Conservation (phyloP, 2,888 invertebrate species). For the Calameuta idolon region DNA sequence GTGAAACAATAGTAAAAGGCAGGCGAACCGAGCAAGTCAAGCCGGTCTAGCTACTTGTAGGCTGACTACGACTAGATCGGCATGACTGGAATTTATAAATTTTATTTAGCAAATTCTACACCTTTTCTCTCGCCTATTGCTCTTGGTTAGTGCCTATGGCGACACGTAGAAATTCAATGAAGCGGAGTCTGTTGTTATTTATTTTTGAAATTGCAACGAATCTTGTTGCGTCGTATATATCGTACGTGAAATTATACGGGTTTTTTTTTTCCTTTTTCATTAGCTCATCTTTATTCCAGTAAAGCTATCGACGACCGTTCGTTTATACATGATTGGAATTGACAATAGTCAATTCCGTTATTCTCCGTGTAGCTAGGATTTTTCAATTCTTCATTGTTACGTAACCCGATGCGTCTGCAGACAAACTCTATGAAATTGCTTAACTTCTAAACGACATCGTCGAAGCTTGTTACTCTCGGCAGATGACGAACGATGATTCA, state of each 20-base stretch:
- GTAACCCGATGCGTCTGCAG: neutral
- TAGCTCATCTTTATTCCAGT: neutral
- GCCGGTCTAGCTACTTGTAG: slow-evolving; percentile 14
- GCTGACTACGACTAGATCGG: slow-evolving; percentile 20
- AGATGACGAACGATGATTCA: neutral
- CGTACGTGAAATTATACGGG: neutral
- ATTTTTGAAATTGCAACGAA: neutral
- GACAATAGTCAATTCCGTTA: neutral
- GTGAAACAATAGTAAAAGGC: slow-evolving; percentile 48
- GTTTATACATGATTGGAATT: neutral
- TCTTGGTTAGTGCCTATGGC: neutral
- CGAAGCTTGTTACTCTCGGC: neutral
- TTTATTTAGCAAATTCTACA: neutral
- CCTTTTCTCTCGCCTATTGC: neutral
- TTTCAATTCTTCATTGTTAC: neutral
- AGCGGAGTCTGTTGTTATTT: neutral
- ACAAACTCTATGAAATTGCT: neutral
- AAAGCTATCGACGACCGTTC: neutral
- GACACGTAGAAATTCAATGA: neutral
- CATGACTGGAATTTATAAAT: slow-evolving; percentile 43
- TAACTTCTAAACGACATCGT: neutral
- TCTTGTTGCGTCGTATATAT: neutral
- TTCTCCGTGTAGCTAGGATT: neutral
- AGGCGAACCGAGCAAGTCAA: slow-evolving; percentile 11
- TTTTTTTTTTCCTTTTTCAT: neutral